phyloP scores from a whole-genome alignment of 2,888 invertebrate species.

The Xylophagus ater region DNA sequence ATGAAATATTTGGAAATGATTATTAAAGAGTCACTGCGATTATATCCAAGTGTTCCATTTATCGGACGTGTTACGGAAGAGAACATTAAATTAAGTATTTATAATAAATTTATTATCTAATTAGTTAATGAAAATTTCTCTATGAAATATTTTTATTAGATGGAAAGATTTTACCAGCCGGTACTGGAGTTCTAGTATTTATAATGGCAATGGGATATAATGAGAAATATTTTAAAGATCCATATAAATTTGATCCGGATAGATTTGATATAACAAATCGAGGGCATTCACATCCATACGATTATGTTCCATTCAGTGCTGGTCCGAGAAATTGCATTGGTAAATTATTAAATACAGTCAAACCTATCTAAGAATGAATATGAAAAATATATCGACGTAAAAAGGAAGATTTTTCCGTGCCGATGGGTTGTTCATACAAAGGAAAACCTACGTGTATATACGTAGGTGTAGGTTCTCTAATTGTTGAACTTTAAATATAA shows the following conservation, averaged over 20 bases:
- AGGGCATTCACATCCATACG: slow-evolving; percentile 39
- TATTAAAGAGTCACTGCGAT: slow-evolving; percentile 30
- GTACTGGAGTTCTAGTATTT: slow-evolving; percentile 24
- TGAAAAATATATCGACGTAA: no score
- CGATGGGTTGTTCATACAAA: no score
- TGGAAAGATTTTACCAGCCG: slow-evolving; percentile 28
- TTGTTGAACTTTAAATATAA: no score
- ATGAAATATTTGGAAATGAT: slow-evolving; percentile 35
- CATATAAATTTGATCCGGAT: slow-evolving; percentile 40
- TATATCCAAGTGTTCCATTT: slow-evolving; percentile 34
- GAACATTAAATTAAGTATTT: slow-evolving; percentile 21
- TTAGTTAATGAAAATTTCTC: slow-evolving; percentile 25
- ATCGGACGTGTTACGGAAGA: slow-evolving; percentile 26
- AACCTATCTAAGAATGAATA: no score
- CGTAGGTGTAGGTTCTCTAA: slow-evolving; percentile 17
- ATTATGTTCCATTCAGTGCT: slow-evolving; percentile 51
- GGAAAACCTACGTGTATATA: no score
- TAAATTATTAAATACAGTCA: no score
- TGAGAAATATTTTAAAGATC: slow-evolving; percentile 29
- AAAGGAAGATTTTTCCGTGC: no score
- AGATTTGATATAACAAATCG: slow-evolving; percentile 40
- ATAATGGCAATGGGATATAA: slow-evolving; percentile 30
- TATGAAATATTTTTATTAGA: slow-evolving; percentile 28
- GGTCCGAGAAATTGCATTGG: slow-evolving; percentile 52
- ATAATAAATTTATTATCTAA: background rate